Percentiles rank a stretch among this genome's conserved stretches.
Evolutionary conservation across 2,113 vertebrate species (phyloP).

Genomic region (Clarias batrachus): DNA sequence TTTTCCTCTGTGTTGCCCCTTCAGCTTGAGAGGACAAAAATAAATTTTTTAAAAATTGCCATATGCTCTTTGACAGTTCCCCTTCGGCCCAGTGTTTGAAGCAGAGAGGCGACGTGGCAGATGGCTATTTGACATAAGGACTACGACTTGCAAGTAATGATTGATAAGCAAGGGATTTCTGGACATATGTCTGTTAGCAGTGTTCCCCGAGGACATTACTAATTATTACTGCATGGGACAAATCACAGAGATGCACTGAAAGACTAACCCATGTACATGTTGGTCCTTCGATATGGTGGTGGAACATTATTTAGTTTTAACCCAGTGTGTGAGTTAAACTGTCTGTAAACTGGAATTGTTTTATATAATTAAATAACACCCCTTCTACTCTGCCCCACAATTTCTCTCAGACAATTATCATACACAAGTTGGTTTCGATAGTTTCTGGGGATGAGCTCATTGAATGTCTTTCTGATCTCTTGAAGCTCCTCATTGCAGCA

Average conservation of each 20-base stretch:
- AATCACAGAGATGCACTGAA: background rate
- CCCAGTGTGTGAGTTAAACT: background rate
- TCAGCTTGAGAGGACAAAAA: slow-evolving; percentile 39
- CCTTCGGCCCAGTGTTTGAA: slow-evolving; percentile 10
- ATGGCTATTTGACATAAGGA: background rate
- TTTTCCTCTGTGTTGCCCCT: slow-evolving; percentile 13
- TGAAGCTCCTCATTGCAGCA: too few relatives aligned
- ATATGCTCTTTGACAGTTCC: slow-evolving; percentile 30
- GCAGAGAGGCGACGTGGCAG: background rate
- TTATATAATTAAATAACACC: background rate
- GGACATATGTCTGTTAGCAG: background rate
- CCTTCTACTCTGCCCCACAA: background rate
- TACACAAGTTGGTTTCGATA: too few relatives aligned
- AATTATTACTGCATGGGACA: background rate
- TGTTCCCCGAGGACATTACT: background rate
- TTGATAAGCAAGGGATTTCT: background rate
- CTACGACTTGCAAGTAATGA: background rate
- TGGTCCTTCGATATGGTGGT: background rate
- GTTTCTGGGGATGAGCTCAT: too few relatives aligned
- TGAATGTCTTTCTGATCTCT: too few relatives aligned
- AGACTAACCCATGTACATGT: background rate
- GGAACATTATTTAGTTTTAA: background rate
- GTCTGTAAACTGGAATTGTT: background rate
- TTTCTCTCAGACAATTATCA: too few relatives aligned
- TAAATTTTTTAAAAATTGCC: background rate